phyloP scores from a whole-genome alignment of 30 jellyfish, hydroid and myxozoan genomes.

The Sanderia malayensis region DNA sequence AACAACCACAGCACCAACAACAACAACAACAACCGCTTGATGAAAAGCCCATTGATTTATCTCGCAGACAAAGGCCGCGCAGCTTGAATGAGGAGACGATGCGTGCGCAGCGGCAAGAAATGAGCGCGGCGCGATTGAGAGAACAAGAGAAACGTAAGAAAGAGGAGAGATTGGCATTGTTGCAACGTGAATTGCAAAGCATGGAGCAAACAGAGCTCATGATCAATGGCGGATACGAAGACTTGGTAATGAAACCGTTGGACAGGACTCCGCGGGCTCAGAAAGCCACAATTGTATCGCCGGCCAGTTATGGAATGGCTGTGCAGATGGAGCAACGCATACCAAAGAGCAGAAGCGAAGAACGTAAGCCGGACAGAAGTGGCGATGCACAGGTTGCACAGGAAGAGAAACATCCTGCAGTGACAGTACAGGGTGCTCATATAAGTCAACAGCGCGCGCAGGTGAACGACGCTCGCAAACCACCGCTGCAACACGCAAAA shows the following conservation, averaged over 20 bases:
- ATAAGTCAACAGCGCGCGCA: not conserved
- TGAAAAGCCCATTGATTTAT: conserved; percentile 34
- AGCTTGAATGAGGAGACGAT: conserved; percentile 54
- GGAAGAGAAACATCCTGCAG: not conserved
- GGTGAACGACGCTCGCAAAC: not conserved
- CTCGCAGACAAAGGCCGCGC: conserved; percentile 48
- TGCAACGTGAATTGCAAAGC: conserved; percentile 28
- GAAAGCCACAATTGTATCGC: not conserved
- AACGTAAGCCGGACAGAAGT: too few species aligned
- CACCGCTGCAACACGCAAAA: not conserved
- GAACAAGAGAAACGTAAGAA: conserved; percentile 53
- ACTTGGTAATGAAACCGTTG: not conserved
- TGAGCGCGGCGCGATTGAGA: conserved; percentile 17
- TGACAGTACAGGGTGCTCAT: not conserved
- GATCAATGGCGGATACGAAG: not conserved
- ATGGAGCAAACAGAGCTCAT: conserved; percentile 27
- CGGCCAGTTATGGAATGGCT: not conserved
- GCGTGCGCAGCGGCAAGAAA: conserved; percentile 5
- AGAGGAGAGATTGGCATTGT: conserved; percentile 30
- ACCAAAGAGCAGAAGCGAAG: not conserved
- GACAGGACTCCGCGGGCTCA: not conserved
- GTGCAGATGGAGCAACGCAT: not conserved
- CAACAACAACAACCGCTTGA: not conserved
- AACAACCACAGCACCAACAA: not conserved
- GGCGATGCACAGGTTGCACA: not conserved